phyloP scores from a whole-genome alignment of 2,797 vertebrate genomes.

The Semaprochilodus insignis region DNA sequence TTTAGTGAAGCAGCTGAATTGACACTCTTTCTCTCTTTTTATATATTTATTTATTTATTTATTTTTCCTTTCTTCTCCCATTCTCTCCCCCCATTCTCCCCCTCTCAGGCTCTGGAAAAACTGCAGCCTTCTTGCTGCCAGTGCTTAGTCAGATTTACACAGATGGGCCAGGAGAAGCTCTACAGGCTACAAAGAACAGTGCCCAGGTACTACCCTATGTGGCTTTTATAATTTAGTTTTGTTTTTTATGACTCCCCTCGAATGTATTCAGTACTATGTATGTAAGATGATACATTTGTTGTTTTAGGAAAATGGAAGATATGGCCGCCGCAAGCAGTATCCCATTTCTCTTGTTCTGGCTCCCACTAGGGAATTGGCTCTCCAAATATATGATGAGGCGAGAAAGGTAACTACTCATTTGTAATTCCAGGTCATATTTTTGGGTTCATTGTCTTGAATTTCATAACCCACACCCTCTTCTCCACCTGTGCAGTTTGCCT shows the following conservation, averaged over 20 bases:
- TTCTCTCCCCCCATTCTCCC: too few species aligned
- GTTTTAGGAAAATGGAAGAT: slow-evolving; percentile 83
- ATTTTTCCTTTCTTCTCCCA: too few species aligned
- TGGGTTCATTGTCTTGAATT: background rate
- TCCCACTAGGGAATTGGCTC: slow-evolving; percentile 88
- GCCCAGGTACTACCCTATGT: slow-evolving; percentile 68
- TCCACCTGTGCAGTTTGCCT: slow-evolving; percentile 80
- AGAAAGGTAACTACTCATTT: slow-evolving; percentile 78
- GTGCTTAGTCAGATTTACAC: slow-evolving; percentile 95
- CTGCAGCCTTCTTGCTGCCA: slow-evolving; percentile 93
- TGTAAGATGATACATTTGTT: background rate
- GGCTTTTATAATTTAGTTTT: background rate
- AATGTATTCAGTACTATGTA: background rate
- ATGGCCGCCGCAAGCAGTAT: slow-evolving; percentile 87
- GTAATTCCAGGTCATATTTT: background rate
- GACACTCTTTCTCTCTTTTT: background rate
- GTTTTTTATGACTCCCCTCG: background rate
- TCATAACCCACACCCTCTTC: background rate
- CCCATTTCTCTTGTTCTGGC: slow-evolving; percentile 87
- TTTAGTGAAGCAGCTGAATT: background rate
- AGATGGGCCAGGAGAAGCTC: slow-evolving; percentile 91
- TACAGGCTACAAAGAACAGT: slow-evolving; percentile 87
- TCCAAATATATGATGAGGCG: slow-evolving; percentile 89
- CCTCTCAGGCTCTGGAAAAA: slow-evolving; percentile 91
- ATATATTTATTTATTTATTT: too few species aligned